A percentile compares a stretch with the other conserved stretches of the same genome.
These are phyloP conservation scores for Chymomyza caudatula DNA, from an alignment of 2,888 invertebrate species.

Conservation along the genomic window DNA sequence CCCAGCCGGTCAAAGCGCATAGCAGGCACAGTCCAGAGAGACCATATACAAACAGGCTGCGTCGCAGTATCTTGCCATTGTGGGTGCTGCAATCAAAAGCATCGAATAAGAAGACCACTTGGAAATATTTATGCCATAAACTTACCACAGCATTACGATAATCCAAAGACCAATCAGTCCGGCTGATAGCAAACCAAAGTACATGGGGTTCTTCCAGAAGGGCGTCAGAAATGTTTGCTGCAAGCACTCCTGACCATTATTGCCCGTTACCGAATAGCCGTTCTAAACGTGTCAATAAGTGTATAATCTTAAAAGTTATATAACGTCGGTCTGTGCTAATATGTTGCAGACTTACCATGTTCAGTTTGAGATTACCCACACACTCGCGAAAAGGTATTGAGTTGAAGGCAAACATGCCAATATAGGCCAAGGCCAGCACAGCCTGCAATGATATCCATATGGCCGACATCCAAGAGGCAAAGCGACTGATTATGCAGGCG, in stretches of 20 bases:
- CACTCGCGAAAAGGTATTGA: conserved; percentile 77
- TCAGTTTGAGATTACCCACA: conserved; percentile 71
- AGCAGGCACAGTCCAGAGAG: conserved; percentile 71
- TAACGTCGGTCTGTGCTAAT: too few relatives aligned
- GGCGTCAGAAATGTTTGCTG: conserved; percentile 77
- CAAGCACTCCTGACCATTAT: conserved; percentile 76
- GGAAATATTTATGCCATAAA: neutral
- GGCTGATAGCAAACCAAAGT: conserved; percentile 75
- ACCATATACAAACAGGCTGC: conserved; percentile 75
- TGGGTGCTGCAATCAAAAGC: conserved; percentile 69
- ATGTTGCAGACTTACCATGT: conserved; percentile 66
- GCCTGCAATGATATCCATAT: conserved; percentile 78
- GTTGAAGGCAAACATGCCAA: conserved; percentile 76
- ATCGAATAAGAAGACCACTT: rapidly evolving
- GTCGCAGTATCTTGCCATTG: conserved; percentile 75
- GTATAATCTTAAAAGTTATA: neutral
- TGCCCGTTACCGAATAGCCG: conserved; percentile 72
- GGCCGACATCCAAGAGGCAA: conserved; percentile 77
- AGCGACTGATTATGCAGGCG: conserved; percentile 77
- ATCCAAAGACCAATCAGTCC: conserved; percentile 77
- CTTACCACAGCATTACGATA: conserved; percentile 76
- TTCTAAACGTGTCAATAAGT: conserved; percentile 42
- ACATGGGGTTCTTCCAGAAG: conserved; percentile 77
- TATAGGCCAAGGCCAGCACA: conserved; percentile 75
- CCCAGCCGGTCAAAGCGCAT: conserved; percentile 75